phyloP scores from a whole-genome alignment of 2,797 vertebrate genomes.

The Heterohyrax brucei region DNA sequence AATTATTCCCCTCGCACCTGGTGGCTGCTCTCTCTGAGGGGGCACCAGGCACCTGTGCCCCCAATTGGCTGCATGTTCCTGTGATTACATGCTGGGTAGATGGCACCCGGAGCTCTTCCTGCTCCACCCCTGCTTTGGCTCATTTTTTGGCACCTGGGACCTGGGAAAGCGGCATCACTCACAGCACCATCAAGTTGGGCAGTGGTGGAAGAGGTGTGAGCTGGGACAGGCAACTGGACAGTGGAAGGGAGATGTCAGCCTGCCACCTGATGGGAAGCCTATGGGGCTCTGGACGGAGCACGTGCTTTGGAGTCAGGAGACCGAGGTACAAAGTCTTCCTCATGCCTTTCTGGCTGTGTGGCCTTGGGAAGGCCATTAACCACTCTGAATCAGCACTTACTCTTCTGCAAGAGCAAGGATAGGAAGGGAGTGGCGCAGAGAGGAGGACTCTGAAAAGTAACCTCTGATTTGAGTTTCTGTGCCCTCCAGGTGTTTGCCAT shows the following conservation, averaged over 20 bases:
- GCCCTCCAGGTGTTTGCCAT: not conserved
- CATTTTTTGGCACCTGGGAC: not conserved
- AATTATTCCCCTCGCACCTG: conserved; percentile 60
- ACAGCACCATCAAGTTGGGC: not conserved
- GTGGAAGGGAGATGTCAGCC: not conserved
- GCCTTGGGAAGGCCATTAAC: not conserved
- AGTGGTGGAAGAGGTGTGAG: not conserved
- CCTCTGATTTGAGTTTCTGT: not conserved
- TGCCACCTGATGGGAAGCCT: not conserved
- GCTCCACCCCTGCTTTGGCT: not conserved
- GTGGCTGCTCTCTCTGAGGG: conserved; percentile 68
- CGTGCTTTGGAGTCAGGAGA: not conserved
- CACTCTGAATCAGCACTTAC: not conserved
- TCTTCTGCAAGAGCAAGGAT: not conserved
- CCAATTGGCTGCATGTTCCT: not conserved
- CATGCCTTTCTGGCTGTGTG: not conserved
- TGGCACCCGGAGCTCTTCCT: not conserved
- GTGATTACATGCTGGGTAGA: not conserved
- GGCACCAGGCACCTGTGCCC: conserved; percentile 57
- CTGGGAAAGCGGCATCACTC: not conserved
- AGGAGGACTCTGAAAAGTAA: not conserved
- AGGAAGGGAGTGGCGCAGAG: not conserved
- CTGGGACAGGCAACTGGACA: not conserved
- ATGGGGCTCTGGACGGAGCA: not conserved
- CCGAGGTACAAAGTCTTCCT: not conserved